These are phyloP conservation scores for Sylvilagus bachmani DNA, from an alignment of 2,113 vertebrate genomes.

Conservation along the genomic window DNA sequence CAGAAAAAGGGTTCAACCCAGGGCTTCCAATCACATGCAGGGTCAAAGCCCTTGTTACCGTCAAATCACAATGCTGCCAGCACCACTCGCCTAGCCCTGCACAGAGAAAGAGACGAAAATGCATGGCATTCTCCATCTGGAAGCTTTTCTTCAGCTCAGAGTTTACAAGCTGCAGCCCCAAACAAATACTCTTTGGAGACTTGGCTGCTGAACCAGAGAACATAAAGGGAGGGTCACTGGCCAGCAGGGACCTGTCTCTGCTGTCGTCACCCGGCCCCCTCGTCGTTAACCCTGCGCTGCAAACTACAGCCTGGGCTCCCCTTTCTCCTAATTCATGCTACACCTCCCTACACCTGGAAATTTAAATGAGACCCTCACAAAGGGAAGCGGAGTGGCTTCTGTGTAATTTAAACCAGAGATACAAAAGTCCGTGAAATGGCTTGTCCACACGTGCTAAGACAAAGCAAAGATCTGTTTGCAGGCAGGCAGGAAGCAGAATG, in stretches of 20 bases:
- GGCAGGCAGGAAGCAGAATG: background rate
- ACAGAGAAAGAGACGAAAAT: background rate
- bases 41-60: background rate
- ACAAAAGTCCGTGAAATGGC: background rate
- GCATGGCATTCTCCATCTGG: background rate
- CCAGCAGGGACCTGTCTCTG: background rate
- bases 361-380: background rate
- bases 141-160: background rate
- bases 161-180: background rate
- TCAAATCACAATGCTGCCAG: background rate
- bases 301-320: background rate
- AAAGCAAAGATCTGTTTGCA: conserved; percentile 18
- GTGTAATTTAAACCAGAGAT: conserved; percentile 46
- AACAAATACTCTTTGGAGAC: no score
- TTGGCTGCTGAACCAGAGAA: background rate
- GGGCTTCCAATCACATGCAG: background rate
- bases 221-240: fast-evolving
- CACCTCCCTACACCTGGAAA: background rate
- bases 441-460: conserved; percentile 26
- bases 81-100: background rate
- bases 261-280: no score
- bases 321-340: background rate
- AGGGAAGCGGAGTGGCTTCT: background rate
- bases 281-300: background rate
- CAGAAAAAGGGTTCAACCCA: background rate